Evolutionary conservation across 2,888 invertebrate genomes (phyloP).

Genomic region (Protonemura montana): DNA sequence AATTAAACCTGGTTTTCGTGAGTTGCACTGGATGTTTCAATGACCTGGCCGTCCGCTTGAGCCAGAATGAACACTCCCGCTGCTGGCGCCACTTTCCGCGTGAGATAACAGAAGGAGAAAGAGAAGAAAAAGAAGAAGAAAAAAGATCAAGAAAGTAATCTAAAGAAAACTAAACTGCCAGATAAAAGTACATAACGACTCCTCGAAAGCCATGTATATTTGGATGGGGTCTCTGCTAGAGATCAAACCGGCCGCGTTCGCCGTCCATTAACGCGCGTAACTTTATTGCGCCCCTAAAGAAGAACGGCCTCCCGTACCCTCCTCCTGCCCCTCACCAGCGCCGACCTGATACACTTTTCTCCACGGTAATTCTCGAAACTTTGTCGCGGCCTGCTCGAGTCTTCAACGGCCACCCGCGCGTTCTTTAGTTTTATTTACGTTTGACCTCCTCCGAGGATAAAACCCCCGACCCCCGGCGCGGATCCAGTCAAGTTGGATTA

Average conservation of each 20-base stretch:
- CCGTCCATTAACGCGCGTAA: not conserved
- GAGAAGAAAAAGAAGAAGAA: not conserved
- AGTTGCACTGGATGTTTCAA: too few relatives aligned
- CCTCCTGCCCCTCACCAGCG: not conserved
- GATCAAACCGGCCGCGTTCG: not conserved
- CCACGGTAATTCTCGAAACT: not conserved
- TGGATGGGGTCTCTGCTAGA: not conserved
- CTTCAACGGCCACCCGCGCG: not conserved
- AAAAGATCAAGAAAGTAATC: not conserved
- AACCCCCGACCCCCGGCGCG: not conserved
- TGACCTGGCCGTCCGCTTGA: too few relatives aligned
- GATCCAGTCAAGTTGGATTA: slow-evolving; percentile 17
- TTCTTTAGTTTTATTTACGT: slow-evolving; percentile 7
- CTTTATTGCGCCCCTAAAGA: not conserved
- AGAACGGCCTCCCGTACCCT: not conserved
- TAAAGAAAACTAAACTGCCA: slow-evolving; percentile 4
- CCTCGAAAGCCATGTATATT: not conserved
- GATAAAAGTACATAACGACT: slow-evolving; percentile 2
- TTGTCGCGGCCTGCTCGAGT: not conserved
- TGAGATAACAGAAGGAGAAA: not conserved
- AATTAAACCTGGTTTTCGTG: too few relatives aligned
- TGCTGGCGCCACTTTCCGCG: not conserved
- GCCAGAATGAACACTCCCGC: too few relatives aligned
- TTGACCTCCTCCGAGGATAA: not conserved
- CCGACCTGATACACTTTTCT: not conserved